Base-by-base conservation (phyloP, 2,888 invertebrate genomes). In the Cistogaster globosa region DNA sequence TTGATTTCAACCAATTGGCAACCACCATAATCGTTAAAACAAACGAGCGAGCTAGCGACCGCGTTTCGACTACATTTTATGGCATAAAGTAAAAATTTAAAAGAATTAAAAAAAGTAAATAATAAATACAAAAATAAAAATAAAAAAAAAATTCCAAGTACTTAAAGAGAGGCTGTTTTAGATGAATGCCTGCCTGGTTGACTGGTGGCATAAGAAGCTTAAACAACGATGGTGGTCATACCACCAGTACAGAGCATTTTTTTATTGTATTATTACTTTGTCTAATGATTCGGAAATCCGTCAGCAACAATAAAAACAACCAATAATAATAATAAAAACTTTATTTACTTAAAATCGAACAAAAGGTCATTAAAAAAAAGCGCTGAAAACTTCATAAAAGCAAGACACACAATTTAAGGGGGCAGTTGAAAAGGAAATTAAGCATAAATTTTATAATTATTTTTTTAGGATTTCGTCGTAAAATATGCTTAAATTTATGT, bases 201-300 rank as follows among this genome's bases (percentile, higher is more conserved):
- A 42, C 22, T 65, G 72, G 20, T 90, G 87, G 88, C 90, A 90
- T 86, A 87, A 86, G 87, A 86, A 87, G 86, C 92, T 91, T 91
- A 90, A 82, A 88, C 90, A 88, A 87, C 87, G 86, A 88, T 89
- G 92, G 91, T 92, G 92, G 91, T 92, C 91, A 71, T 67, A 57
- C 58, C 69, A 62, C 38, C 53, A 77, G n/a, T 51, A 38, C 20
- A 32, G 14, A 38, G 22, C 7, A 48, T 51, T 51, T 69, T 48
- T 69, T 48, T 53, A 7, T 87, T 86, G 87, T 69, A 69, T 76
- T 55, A 89, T 91, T 90, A 91, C 90, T 91, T 92, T 90, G 91
- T 88, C 90, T 91, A 92, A 92, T 92, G 90, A 91, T 89, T 90
- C 89, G 91, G 91, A 92, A 91, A 92, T 91, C 91, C 92, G 90